Evolutionary conservation across 2,797 vertebrate genomes (phyloP).

Genomic region (Propithecus deckenii): DNA sequence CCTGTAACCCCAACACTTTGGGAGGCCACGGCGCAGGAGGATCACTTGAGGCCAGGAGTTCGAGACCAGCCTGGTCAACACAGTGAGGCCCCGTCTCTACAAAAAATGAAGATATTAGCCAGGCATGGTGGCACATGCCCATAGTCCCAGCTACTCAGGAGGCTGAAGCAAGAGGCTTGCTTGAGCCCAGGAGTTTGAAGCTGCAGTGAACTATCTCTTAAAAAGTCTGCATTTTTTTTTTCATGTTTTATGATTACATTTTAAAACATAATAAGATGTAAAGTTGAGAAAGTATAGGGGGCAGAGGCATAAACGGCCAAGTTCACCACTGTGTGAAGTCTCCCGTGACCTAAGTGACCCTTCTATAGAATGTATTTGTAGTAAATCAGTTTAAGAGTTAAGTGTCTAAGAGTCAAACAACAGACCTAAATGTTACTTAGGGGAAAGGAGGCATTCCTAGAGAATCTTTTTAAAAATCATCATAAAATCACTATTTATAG

Average conservation of each 20-base stretch:
- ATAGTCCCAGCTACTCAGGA: neutral
- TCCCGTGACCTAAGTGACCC: neutral
- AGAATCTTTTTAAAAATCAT: neutral
- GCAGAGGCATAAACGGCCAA: neutral
- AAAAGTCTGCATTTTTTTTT: neutral
- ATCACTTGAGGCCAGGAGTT: neutral
- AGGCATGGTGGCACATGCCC: neutral
- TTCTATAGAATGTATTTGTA: neutral
- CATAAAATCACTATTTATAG: neutral
- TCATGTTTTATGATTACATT: neutral
- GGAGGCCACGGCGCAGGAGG: neutral
- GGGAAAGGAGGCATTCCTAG: neutral
- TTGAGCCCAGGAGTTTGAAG: neutral
- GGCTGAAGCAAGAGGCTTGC: neutral
- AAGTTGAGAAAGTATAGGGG: neutral
- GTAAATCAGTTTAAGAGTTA: neutral
- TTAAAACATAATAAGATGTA: neutral
- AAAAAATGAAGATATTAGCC: neutral
- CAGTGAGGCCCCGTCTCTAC: neutral
- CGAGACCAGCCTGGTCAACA: neutral
- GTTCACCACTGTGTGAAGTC: neutral
- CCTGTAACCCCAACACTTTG: neutral
- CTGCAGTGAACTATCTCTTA: neutral
- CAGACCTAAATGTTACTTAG: neutral
- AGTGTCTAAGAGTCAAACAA: neutral